Conservation (phyloP, 2,888 invertebrate genomes). For the Drosophila putrida region DNA sequence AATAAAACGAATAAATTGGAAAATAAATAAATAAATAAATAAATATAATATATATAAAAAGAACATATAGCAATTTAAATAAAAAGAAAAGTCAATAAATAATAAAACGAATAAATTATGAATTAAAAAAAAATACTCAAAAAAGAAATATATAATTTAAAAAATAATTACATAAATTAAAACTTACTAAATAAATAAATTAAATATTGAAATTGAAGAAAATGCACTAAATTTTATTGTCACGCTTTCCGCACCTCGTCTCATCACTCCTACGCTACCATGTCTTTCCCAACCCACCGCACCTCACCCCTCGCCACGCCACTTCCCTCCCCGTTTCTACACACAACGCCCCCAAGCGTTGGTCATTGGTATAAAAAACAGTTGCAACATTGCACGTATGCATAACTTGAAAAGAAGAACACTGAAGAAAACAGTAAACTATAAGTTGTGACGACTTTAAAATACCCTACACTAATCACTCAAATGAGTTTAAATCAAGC, state of each 20-base stretch:
- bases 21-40: too few species aligned
- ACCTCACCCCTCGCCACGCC: not conserved
- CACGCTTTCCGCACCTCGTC: not conserved
- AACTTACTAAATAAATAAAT: not conserved
- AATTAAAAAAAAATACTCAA: too few species aligned
- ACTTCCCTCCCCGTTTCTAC: not conserved
- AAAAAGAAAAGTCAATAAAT: too few species aligned
- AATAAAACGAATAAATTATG: too few species aligned
- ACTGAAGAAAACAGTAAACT: not conserved
- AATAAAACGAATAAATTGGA: too few species aligned
- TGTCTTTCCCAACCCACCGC: not conserved
- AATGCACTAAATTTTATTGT: conserved; percentile 3
- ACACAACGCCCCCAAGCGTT: conserved; percentile 6
- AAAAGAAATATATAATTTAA: not conserved
- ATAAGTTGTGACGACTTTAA: not conserved
- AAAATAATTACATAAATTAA: not conserved
- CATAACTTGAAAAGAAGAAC: not conserved
- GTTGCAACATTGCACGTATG: conserved; percentile 1
- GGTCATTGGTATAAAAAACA: conserved; percentile 8
- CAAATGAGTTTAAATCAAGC: too few species aligned
- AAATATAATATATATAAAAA: too few species aligned
- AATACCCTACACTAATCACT: not conserved
- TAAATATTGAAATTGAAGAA: not conserved
- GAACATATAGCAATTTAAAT: too few species aligned
- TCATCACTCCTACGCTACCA: not conserved